phyloP scores from a whole-genome alignment of 1,140 invertebrate species.

The Brachionus rotundiformis region DNA sequence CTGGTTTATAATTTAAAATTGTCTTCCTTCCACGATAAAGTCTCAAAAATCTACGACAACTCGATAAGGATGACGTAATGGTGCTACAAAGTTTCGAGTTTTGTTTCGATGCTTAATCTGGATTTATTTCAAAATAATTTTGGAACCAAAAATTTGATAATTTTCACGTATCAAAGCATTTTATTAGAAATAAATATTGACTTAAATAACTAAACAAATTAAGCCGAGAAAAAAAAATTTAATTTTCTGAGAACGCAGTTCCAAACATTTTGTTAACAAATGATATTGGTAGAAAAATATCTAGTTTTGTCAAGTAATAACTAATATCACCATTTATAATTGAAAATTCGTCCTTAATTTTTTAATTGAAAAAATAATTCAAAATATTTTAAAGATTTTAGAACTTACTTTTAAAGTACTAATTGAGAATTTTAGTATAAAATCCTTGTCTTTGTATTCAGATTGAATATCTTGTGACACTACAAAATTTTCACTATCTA shows the following conservation, averaged over 20 bases:
- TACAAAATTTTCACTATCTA: background rate
- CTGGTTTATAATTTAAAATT: too few species aligned
- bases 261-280: background rate
- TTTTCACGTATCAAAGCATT: too few species aligned
- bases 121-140: too few species aligned
- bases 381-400: background rate
- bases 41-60: too few species aligned
- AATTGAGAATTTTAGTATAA: background rate
- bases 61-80: too few species aligned
- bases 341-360: conserved; percentile 28
- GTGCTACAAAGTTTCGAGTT: too few species aligned
- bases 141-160: too few species aligned
- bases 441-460: background rate
- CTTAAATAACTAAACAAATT: background rate
- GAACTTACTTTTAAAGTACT: background rate
- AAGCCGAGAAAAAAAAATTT: too few species aligned
- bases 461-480: background rate
- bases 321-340: background rate
- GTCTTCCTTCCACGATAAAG: too few species aligned
- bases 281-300: background rate
- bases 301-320: conserved; percentile 2
- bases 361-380: background rate
- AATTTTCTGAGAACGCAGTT: background rate
- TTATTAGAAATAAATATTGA: too few species aligned
- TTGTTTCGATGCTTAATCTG: too few species aligned